Evolutionary conservation across 2,113 vertebrate species (phyloP).

Genomic region (Malurus alboscapulatus): DNA sequence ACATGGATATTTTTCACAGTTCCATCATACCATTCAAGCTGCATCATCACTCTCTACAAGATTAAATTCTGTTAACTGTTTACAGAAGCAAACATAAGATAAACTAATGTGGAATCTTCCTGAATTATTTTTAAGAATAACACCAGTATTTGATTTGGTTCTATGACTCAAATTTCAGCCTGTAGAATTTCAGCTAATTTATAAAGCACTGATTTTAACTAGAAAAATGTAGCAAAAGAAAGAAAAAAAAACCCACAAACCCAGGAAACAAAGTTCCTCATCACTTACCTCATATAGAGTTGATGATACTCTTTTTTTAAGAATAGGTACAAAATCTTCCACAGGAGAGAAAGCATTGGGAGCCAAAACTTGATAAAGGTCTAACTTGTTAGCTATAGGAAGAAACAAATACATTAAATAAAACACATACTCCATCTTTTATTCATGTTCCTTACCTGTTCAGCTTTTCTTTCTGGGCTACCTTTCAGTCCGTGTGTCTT

Average conservation of each 20-base stretch:
- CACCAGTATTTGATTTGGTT: not conserved
- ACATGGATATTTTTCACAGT: constrained; percentile 82
- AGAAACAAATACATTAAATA: not conserved
- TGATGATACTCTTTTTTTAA: constrained; percentile 80
- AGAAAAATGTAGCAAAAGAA: not conserved
- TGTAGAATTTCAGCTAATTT: not conserved
- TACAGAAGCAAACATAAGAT: not conserved
- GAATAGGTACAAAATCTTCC: constrained; percentile 80
- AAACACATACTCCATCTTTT: not conserved
- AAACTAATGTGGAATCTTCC: not conserved
- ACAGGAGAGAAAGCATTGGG: constrained; percentile 75
- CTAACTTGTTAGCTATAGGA: constrained; percentile 78
- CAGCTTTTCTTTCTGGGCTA: constrained; percentile 19
- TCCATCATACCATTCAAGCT: constrained; percentile 82
- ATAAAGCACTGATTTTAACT: not conserved
- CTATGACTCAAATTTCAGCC: not conserved
- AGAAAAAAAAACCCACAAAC: not conserved
- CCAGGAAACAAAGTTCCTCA: not conserved
- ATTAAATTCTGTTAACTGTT: not conserved
- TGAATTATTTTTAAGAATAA: not conserved
- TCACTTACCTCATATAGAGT: constrained; percentile 74
- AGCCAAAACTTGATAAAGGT: constrained; percentile 82
- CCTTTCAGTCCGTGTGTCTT: constrained; percentile 80
- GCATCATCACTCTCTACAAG: constrained; percentile 78
- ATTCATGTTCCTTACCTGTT: not conserved